Evolutionary conservation across 2,797 vertebrate genomes (phyloP).

Genomic region (Eospalax fontanierii): DNA sequence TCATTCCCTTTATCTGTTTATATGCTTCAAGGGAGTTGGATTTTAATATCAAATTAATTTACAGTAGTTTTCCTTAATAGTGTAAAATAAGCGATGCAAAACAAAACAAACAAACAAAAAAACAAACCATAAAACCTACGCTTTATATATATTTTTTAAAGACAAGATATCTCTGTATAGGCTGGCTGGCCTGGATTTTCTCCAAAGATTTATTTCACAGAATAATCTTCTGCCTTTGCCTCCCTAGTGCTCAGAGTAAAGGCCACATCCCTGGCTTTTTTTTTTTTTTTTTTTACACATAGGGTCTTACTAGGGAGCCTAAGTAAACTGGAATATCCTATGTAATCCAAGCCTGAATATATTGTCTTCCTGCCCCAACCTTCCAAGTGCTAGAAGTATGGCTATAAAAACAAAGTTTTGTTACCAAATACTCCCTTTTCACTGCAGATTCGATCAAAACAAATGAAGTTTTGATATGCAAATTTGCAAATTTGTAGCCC

Average conservation of each 20-base stretch:
- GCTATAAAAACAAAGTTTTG: conserved; percentile 23
- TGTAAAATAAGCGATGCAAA: conserved; percentile 43
- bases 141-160: no score
- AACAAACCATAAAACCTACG: no score
- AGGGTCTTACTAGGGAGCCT: background rate
- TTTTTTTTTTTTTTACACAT: background rate
- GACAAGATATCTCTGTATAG: background rate
- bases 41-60: conserved; percentile 36
- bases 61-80: conserved; percentile 23
- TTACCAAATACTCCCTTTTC: background rate
- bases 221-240: background rate
- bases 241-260: background rate
- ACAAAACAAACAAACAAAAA: background rate
- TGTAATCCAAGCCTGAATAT: background rate
- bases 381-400: background rate
- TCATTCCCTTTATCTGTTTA: conserved; percentile 53
- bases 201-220: background rate
- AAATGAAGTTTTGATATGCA: no score
- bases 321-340: background rate
- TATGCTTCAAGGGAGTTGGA: conserved; percentile 12
- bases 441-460: conserved; percentile 54
- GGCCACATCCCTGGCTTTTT: no score
- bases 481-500: conserved; percentile 12
- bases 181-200: background rate
- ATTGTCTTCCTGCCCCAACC: background rate